Evolutionary conservation across 2,797 vertebrate genomes (phyloP).

Genomic region (Betta splendens): DNA sequence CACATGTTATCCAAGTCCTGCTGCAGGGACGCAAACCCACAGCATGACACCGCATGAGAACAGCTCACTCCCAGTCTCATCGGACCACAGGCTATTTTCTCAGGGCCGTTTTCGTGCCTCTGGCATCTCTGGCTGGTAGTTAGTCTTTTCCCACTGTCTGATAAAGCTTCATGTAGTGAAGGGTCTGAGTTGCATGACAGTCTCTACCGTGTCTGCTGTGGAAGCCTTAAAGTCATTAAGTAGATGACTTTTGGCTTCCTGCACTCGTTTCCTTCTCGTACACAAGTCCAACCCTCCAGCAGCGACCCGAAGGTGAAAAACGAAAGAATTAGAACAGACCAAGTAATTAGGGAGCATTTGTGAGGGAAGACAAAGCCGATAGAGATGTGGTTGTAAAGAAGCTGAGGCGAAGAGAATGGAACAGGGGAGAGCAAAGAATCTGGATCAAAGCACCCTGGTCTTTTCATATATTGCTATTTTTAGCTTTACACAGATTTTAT

Average conservation of each 20-base stretch:
- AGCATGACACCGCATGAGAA: too few species aligned
- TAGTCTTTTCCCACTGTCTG: neutral
- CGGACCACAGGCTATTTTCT: neutral
- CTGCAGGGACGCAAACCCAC: neutral
- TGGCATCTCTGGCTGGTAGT: too few species aligned
- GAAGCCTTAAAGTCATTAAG: too few species aligned
- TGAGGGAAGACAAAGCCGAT: neutral
- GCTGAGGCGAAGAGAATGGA: neutral
- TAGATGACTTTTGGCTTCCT: too few species aligned
- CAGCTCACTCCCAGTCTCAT: neutral
- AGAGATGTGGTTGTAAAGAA: neutral
- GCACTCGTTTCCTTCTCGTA: too few species aligned
- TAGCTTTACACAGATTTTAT: neutral
- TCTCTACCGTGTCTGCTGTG: too few species aligned
- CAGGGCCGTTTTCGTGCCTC: too few species aligned
- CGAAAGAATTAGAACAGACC: neutral
- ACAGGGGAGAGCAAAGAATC: constrained; percentile 1
- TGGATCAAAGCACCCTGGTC: neutral
- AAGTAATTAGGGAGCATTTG: neutral
- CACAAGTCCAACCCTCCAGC: too few species aligned
- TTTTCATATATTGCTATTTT: constrained; percentile 6
- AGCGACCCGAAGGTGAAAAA: too few species aligned
- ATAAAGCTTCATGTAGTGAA: too few species aligned
- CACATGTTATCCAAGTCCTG: too few species aligned
- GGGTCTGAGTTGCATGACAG: neutral